Percentiles rank a stretch among this genome's conserved stretches.
phyloP scores from a whole-genome alignment of 2,797 vertebrate species.

The Sus cebifrons region DNA sequence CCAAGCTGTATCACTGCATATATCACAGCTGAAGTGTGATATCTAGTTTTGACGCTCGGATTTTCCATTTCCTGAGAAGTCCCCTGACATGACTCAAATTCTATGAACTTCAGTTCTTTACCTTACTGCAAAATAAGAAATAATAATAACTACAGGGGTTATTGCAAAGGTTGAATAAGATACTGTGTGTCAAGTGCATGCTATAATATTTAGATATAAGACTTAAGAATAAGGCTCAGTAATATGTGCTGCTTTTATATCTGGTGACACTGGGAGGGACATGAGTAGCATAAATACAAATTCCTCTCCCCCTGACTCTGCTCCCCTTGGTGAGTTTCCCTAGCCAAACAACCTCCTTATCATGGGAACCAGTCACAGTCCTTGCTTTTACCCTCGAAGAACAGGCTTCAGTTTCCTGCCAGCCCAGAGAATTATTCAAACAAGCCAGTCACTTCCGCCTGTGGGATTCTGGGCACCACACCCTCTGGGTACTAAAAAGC shows the following conservation, averaged over 20 bases:
- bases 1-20: not conserved
- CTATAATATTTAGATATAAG: not conserved
- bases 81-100: not conserved
- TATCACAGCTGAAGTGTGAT: not conserved
- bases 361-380: not conserved
- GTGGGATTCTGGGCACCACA: too few relatives aligned
- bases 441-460: not conserved
- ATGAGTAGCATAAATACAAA: not conserved
- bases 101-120: not conserved
- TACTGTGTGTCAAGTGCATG: not conserved
- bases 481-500: not conserved
- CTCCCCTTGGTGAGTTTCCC: not conserved
- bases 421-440: not conserved
- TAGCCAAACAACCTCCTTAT: not conserved
- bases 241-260: not conserved
- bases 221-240: not conserved
- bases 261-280: not conserved
- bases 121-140: not conserved
- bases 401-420: not conserved
- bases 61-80: constrained; percentile 21
- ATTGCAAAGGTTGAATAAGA: constrained; percentile 29
- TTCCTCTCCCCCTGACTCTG: not conserved
- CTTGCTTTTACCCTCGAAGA: not conserved
- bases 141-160: not conserved
- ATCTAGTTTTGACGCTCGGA: not conserved